Conservation (phyloP, 2,888 invertebrate genomes). For the Athalia cordata region DNA sequence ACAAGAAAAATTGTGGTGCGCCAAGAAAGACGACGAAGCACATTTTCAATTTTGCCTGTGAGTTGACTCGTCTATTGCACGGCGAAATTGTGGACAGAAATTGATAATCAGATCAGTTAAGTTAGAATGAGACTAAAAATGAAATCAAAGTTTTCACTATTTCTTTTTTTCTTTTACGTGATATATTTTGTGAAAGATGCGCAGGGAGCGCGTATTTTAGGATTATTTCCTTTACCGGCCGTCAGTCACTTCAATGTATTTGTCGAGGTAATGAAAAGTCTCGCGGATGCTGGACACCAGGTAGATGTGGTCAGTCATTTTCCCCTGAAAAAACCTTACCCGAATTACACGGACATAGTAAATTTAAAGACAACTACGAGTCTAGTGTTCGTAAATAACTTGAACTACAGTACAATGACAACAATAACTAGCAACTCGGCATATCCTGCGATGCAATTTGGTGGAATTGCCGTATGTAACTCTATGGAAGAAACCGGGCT, state of each 20-base stretch:
- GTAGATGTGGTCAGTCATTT: slow-evolving; percentile 71
- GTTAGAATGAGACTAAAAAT: no score
- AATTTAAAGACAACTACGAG: slow-evolving; percentile 48
- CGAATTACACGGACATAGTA: slow-evolving; percentile 63
- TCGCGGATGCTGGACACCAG: slow-evolving; percentile 74
- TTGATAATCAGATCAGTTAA: no score
- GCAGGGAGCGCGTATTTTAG: slow-evolving; percentile 16
- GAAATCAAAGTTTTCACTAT: not conserved
- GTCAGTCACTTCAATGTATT: slow-evolving; percentile 75
- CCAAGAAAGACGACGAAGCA: no score
- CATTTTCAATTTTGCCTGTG: no score
- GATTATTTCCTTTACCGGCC: slow-evolving; percentile 72
- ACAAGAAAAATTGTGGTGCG: no score
- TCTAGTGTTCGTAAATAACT: slow-evolving; percentile 58
- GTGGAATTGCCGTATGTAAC: slow-evolving; percentile 51
- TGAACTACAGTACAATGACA: slow-evolving; percentile 52
- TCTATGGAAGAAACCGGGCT: slow-evolving; percentile 49
- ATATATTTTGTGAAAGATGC: not conserved
- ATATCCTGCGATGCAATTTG: not conserved
- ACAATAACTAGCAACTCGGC: no score
- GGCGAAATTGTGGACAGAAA: no score
- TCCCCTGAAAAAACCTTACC: slow-evolving; percentile 57
- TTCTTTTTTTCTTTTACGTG: not conserved
- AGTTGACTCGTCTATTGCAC: no score
- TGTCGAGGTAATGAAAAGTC: slow-evolving; percentile 71